A percentile compares a stretch with the other conserved stretches of the same genome.
Conservation (phyloP, 2,888 invertebrate genomes). For the Xestia ashworthii region DNA sequence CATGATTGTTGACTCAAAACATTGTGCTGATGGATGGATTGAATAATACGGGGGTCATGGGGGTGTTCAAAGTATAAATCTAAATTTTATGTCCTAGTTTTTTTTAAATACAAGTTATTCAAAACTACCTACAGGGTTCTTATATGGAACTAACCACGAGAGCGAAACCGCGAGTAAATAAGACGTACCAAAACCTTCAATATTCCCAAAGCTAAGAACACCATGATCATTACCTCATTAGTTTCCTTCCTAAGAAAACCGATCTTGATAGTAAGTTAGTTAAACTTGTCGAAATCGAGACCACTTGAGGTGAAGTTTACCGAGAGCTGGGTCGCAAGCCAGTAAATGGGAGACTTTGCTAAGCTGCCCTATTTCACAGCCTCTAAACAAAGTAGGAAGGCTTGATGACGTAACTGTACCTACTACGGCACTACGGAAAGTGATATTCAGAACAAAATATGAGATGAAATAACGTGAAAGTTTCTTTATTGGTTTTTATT, state of each 20-base stretch:
- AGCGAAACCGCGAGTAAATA: neutral
- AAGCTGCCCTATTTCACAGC: constrained; percentile 27
- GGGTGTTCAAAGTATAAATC: too few relatives aligned
- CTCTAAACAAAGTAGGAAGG: constrained; percentile 29
- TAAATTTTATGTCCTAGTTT: too few relatives aligned
- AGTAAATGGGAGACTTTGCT: constrained; percentile 21
- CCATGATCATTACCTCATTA: neutral
- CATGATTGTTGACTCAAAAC: too few relatives aligned
- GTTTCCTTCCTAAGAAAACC: neutral
- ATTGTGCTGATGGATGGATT: too few relatives aligned
- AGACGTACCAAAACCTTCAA: neutral
- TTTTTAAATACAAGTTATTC: too few relatives aligned
- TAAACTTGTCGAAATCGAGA: constrained; percentile 28
- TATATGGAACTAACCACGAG: neutral
- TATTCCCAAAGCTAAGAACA: neutral
- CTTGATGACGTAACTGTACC: constrained; percentile 18
- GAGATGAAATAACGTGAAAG: constrained; percentile 4
- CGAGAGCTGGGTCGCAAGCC: constrained; percentile 7
- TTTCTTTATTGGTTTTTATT: neutral
- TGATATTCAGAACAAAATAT: constrained; percentile 13
- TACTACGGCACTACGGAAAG: neutral
- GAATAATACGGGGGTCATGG: too few relatives aligned
- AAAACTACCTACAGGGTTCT: neutral
- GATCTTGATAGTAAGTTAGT: constrained; percentile 8
- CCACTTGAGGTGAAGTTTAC: constrained; percentile 24